Evolutionary conservation across 2,113 vertebrate genomes (phyloP).

Genomic region (Sinocyclocheilus maitianheensis): DNA sequence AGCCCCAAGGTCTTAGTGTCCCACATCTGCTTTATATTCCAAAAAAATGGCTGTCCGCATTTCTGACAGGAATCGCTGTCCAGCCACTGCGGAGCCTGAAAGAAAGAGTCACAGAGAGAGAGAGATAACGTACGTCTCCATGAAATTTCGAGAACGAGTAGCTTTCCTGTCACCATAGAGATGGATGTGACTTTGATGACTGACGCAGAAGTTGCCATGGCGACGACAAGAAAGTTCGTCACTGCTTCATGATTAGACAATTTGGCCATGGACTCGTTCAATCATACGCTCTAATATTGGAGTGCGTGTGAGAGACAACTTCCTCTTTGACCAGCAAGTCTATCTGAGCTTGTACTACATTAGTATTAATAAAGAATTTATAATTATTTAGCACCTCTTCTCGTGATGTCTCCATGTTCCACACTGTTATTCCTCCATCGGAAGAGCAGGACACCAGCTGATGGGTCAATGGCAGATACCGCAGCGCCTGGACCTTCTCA

Average conservation of each 20-base stretch:
- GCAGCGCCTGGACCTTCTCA: conserved; percentile 91
- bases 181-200: not conserved
- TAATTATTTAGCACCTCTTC: conserved; percentile 81
- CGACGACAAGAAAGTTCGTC: not conserved
- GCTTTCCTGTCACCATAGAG: not conserved
- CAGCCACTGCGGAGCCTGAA: conserved; percentile 93
- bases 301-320: not conserved
- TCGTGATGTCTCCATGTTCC: conserved; percentile 95
- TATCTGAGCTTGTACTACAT: not conserved
- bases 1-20: conserved; percentile 92
- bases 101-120: conserved; percentile 30
- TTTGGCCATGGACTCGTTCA: not conserved
- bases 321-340: not conserved
- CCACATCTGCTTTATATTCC: conserved; percentile 99
- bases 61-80: conserved; percentile 98
- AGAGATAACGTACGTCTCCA: not conserved
- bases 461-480: conserved; percentile 87
- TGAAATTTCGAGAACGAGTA: not conserved
- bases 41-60: conserved; percentile 97
- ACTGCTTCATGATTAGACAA: not conserved
- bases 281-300: not conserved
- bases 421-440: conserved; percentile 93
- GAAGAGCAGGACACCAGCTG: conserved; percentile 93
- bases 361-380: not conserved
- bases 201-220: conserved; percentile 10